phyloP scores from a whole-genome alignment of 2,888 invertebrate genomes.

The Mesochorus sp. region DNA sequence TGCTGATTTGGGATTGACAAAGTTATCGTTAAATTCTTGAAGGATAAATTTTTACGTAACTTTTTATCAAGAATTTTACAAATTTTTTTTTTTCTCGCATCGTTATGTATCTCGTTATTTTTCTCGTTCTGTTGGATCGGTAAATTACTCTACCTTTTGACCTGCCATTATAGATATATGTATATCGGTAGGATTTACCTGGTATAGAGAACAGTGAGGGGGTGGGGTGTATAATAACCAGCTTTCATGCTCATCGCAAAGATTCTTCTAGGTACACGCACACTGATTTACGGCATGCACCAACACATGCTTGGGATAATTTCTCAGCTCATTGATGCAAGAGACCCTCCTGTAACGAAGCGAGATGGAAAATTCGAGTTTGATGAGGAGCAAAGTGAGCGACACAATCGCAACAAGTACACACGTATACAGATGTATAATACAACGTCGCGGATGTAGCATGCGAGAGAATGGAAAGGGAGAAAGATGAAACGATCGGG shows the following conservation, averaged over 20 bases:
- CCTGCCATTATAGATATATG: constrained; percentile 15
- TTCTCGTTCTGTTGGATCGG: constrained; percentile 29
- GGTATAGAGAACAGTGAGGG: background rate
- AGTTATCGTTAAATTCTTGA: too few relatives aligned
- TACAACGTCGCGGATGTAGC: constrained; percentile 63
- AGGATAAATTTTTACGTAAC: constrained; percentile 14
- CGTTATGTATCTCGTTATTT: background rate
- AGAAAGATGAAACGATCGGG: constrained; percentile 69
- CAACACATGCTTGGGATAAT: constrained; percentile 34
- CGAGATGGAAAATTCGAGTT: constrained; percentile 35
- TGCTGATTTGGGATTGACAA: too few relatives aligned
- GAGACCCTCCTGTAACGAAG: background rate
- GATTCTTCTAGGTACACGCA: constrained; percentile 9
- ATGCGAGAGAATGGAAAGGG: constrained; percentile 74
- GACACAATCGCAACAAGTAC: constrained; percentile 50
- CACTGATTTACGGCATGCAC: background rate
- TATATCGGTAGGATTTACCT: background rate
- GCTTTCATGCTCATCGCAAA: background rate
- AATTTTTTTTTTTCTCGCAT: background rate
- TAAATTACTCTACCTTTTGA: constrained; percentile 50
- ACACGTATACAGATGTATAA: constrained; percentile 47
- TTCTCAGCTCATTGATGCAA: constrained; percentile 50
- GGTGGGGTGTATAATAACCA: constrained; percentile 9
- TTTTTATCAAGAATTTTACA: background rate
- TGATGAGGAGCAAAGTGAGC: constrained; percentile 58